Conservation (phyloP, 2,888 invertebrate species). For the Yponomeuta evonymella region DNA sequence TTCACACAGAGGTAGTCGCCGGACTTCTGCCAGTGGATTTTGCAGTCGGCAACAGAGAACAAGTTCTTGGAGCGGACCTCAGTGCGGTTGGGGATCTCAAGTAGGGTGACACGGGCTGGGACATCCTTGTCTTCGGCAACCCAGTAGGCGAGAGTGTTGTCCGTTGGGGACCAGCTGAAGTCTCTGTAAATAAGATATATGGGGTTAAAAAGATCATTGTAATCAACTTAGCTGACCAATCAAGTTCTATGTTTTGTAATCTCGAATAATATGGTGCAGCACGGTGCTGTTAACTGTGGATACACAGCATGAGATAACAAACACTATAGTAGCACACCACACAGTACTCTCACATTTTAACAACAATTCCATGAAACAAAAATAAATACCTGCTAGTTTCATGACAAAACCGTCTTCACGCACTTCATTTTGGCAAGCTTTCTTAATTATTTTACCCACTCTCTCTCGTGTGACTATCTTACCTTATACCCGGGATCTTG, state of each 20-base stretch:
- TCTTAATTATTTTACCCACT: background rate
- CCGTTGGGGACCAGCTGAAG: slow-evolving; percentile 98
- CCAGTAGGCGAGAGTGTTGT: slow-evolving; percentile 98
- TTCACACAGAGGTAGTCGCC: slow-evolving; percentile 99
- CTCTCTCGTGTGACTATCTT: slow-evolving; percentile 20
- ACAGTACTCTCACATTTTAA: no score
- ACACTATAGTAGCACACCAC: no score
- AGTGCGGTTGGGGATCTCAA: slow-evolving; percentile 93
- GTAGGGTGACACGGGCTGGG: slow-evolving; percentile 94
- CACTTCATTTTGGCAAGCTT: no score
- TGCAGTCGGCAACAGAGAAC: slow-evolving; percentile 98
- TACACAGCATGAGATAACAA: no score
- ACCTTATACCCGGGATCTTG: slow-evolving; percentile 88
- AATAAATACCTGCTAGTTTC: no score
- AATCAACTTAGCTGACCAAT: no score
- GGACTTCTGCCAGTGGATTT: slow-evolving; percentile 99
- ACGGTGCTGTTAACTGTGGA: no score
- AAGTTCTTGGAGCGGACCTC: slow-evolving; percentile 95
- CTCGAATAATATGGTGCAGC: no score
- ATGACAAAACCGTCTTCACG: no score
- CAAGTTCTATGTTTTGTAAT: no score
- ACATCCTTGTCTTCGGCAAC: slow-evolving; percentile 98
- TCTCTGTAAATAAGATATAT: slow-evolving; percentile 73
- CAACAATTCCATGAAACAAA: no score
- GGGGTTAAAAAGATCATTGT: background rate